Conservation (phyloP, 2,797 vertebrate species). For the Otolemur crassicaudatus region DNA sequence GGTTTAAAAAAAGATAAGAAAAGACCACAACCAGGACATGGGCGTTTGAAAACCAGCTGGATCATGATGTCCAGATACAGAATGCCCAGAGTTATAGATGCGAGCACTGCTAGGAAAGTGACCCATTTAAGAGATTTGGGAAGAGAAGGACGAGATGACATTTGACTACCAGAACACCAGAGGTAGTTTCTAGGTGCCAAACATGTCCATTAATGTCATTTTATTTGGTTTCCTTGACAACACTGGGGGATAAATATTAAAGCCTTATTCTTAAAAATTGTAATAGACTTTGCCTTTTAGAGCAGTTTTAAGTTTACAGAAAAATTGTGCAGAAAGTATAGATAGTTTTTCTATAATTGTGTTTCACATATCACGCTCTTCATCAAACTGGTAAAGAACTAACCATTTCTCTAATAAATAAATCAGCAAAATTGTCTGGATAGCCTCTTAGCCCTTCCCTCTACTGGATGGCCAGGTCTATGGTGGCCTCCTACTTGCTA, state of each 20-base stretch:
- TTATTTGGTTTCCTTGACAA: not conserved
- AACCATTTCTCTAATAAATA: not conserved
- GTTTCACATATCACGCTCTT: not conserved
- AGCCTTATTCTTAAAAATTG: not conserved
- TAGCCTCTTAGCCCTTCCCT: not conserved
- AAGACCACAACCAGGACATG: not conserved
- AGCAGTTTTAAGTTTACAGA: not conserved
- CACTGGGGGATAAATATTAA: not conserved
- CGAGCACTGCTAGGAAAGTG: not conserved
- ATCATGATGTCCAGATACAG: not conserved
- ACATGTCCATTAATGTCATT: fast-evolving
- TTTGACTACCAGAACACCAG: too few relatives aligned
- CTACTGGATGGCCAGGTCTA: too few relatives aligned
- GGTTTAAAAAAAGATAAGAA: not conserved
- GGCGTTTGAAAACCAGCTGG: not conserved
- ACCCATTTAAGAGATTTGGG: not conserved
- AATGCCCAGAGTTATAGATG: not conserved
- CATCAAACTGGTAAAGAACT: not conserved
- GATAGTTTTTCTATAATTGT: not conserved
- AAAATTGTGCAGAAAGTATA: not conserved
- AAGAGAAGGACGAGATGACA: not conserved
- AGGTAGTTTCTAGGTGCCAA: not conserved
- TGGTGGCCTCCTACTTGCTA: not conserved
- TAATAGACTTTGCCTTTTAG: not conserved
- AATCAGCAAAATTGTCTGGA: not conserved